phyloP scores from a whole-genome alignment of 2,888 invertebrate species.

The Alcis repandata region DNA sequence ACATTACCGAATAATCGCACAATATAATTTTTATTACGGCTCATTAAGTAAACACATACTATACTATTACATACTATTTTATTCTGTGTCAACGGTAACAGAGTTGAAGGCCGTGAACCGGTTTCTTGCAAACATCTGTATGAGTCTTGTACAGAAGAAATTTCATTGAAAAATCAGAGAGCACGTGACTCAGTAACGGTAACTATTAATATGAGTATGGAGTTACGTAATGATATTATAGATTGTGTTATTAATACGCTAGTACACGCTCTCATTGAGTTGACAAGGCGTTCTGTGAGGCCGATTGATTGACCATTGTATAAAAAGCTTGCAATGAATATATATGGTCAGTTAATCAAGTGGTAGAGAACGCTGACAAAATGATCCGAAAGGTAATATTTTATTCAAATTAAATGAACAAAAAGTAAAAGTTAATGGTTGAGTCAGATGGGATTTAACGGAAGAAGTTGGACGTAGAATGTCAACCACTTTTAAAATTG shows the following conservation, averaged over 20 bases:
- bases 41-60: conserved; percentile 40
- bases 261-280: conserved; percentile 25
- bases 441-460: background rate
- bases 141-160: conserved; percentile 45
- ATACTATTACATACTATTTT: background rate
- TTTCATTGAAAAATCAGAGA: conserved; percentile 30
- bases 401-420: background rate
- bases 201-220: conserved; percentile 11
- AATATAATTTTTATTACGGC: conserved; percentile 42
- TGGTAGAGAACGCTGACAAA: conserved; percentile 46
- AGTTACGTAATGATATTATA: conserved; percentile 13
- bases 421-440: background rate
- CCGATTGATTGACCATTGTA: conserved; percentile 57
- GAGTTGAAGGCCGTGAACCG: conserved; percentile 66
- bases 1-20: conserved; percentile 45
- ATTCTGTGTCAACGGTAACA: conserved; percentile 52
- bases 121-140: conserved; percentile 54
- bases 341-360: conserved; percentile 59
- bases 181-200: conserved; percentile 1
- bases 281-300: conserved; percentile 50
- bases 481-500: conserved; percentile 4
- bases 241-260: conserved; percentile 8
- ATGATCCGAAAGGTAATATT: conserved; percentile 60
- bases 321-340: conserved; percentile 61
- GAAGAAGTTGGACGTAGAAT: background rate